These are phyloP conservation scores for Acrocephalus kingi DNA, from an alignment of 2,113 vertebrate genomes.

Conservation along the genomic window DNA sequence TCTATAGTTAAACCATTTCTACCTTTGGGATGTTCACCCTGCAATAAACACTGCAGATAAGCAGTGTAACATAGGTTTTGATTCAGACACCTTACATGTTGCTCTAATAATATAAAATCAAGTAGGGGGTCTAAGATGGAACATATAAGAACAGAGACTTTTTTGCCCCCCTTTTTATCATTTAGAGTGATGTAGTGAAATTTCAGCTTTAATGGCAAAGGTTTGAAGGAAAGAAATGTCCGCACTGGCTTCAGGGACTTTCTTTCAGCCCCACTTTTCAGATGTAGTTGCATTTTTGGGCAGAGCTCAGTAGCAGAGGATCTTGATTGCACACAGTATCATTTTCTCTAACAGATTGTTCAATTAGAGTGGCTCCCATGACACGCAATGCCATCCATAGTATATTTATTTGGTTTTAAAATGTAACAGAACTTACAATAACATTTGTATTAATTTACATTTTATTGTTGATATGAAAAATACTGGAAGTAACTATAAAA, in stretches of 20 bases:
- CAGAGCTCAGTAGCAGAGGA: neutral
- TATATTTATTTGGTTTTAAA: neutral
- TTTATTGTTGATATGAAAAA: neutral
- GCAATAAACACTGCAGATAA: neutral
- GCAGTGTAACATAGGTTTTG: neutral
- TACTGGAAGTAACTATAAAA: neutral
- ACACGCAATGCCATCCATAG: neutral
- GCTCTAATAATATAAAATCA: neutral
- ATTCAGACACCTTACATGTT: neutral
- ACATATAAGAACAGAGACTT: neutral
- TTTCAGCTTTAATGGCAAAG: neutral
- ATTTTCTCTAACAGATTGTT: neutral
- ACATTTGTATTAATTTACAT: conserved; percentile 10
- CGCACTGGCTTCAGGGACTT: neutral
- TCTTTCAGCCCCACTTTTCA: neutral
- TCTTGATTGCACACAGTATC: neutral
- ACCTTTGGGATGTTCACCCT: neutral
- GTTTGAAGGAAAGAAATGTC: neutral
- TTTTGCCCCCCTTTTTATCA: accelerated
- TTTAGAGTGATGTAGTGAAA: neutral
- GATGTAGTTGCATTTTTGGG: neutral
- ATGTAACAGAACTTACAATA: neutral
- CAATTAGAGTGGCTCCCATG: neutral
- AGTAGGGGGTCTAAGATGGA: neutral
- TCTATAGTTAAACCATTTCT: neutral